Evolutionary conservation across 2,113 vertebrate species (phyloP), one percentile per base, ranked within the genome.

Genomic region (Myanophis thanlyinensis): DNA sequence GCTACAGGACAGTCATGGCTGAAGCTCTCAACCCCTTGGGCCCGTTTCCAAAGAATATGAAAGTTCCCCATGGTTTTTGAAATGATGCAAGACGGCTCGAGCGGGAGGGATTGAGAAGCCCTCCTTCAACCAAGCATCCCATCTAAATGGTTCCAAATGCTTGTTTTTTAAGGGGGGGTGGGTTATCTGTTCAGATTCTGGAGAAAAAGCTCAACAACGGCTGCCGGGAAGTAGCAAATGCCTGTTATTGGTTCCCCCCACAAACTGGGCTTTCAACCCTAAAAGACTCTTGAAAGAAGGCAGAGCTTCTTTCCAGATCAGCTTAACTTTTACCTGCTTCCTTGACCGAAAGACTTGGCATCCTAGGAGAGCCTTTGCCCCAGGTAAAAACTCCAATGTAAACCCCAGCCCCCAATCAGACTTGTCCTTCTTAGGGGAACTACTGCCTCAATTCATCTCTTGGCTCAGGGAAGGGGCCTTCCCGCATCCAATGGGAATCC

Each of bases 261-360:
- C n/a, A n/a, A 20, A 8, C 35, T 23, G 47, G 51, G 51, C 51
- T 88, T 22, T 90, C 15, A n/a, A 59, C 15, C 48, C 5, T 35
- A 7, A 10, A 44, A 48, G 88, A 86, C 51, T n/a, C 46, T 88
- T 4, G 27, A 49, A 30, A 54, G 84, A 92, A 89, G 88, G 89
- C n/a, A 1, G 10, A 47, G 52, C 54, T 67, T 40, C n/a, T 48
- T 23, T 91, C 30, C 54, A 10, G 52, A 52, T 40, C 88, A 22
- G 11, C 3, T 44, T 80, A 91, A 23, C 0, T 67, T 93, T 95
- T 94, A 94, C 93, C 95, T 95, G 96, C 54, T 89, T 23, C 92
- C 92, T 49, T 90, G 90, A 92, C 94, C 93, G 56, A 92, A 93
- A 95, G 93, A 96, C 91, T 88, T 22, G 84, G 46, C 30, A 12